A percentile compares a stretch with the other conserved stretches of the same genome.
These are phyloP conservation scores for Hydrocynus forskahlii DNA, from an alignment of 2,797 vertebrate species.

Conservation along the genomic window DNA sequence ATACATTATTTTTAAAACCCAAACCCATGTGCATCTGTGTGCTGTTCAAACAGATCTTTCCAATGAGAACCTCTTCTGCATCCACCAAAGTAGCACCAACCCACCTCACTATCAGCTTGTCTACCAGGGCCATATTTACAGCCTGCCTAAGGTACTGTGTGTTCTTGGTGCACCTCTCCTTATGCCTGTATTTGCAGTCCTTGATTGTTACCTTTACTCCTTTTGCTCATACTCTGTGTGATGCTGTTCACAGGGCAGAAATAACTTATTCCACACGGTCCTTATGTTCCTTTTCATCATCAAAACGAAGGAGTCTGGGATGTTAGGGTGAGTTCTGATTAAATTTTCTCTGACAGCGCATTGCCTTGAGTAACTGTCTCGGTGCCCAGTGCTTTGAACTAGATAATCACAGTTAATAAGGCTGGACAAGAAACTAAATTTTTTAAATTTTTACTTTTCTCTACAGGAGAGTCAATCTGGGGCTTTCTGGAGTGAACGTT, in stretches of 20 bases:
- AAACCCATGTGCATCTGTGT: constrained; percentile 3
- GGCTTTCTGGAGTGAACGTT: constrained; percentile 93
- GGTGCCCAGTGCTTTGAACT: not conserved
- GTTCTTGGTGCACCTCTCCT: not conserved
- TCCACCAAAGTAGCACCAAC: constrained; percentile 92
- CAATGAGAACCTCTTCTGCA: constrained; percentile 93
- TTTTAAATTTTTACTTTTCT: not conserved
- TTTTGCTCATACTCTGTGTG: constrained; percentile 21
- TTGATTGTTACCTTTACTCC: not conserved
- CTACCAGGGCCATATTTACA: constrained; percentile 92
- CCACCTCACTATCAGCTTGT: constrained; percentile 96
- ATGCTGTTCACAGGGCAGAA: constrained; percentile 85
- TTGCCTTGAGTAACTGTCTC: not conserved
- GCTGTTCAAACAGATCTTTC: constrained; percentile 81
- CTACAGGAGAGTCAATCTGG: constrained; percentile 91
- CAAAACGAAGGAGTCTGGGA: constrained; percentile 95
- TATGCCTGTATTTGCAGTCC: not conserved
- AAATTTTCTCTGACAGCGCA: not conserved
- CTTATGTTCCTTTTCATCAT: constrained; percentile 98
- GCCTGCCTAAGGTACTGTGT: constrained; percentile 89
- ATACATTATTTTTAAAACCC: too few species aligned
- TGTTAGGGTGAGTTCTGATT: constrained; percentile 89
- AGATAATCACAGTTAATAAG: not conserved
- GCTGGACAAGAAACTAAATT: not conserved
- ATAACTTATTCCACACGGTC: constrained; percentile 96